phyloP scores from a whole-genome alignment of 2,797 vertebrate genomes.

The Anguilla anguilla region DNA sequence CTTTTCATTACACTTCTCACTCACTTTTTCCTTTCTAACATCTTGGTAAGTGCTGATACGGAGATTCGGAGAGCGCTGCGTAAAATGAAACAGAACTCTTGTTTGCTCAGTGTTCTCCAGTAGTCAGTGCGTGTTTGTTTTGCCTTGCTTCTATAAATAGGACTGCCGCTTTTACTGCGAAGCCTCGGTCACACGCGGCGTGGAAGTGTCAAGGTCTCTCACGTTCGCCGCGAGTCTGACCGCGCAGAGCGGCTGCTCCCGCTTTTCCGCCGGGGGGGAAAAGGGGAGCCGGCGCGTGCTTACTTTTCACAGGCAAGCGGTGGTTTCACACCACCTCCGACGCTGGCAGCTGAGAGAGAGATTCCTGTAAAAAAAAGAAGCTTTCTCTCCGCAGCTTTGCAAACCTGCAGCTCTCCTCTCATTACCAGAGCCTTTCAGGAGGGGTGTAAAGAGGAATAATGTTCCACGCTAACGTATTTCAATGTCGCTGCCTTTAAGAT shows the following conservation, averaged over 20 bases:
- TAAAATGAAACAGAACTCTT: neutral
- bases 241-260: conserved; percentile 49
- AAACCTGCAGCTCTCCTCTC: conserved; percentile 32
- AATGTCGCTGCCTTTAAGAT: conserved; percentile 69
- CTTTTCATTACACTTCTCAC: neutral
- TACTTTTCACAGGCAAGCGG: conserved; percentile 57
- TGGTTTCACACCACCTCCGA: conserved; percentile 55
- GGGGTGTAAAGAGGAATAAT: conserved; percentile 50
- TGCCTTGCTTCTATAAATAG: neutral
- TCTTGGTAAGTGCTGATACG: neutral
- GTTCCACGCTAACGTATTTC: conserved; percentile 68
- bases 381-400: conserved; percentile 29
- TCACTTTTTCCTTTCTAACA: neutral
- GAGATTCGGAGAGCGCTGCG: neutral
- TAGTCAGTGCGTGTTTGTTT: neutral
- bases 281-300: conserved; percentile 43
- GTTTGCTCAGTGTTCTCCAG: neutral
- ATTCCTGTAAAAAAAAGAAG: conserved; percentile 58
- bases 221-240: neutral
- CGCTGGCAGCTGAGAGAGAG: conserved; percentile 51
- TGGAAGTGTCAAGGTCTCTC: neutral
- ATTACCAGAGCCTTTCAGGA: conserved; percentile 65
- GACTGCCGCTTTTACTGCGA: neutral
- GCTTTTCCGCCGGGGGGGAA: conserved; percentile 38
- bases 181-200: neutral